Evolutionary conservation across 2,113 vertebrate genomes (phyloP).

Genomic region (Grantiella picta): DNA sequence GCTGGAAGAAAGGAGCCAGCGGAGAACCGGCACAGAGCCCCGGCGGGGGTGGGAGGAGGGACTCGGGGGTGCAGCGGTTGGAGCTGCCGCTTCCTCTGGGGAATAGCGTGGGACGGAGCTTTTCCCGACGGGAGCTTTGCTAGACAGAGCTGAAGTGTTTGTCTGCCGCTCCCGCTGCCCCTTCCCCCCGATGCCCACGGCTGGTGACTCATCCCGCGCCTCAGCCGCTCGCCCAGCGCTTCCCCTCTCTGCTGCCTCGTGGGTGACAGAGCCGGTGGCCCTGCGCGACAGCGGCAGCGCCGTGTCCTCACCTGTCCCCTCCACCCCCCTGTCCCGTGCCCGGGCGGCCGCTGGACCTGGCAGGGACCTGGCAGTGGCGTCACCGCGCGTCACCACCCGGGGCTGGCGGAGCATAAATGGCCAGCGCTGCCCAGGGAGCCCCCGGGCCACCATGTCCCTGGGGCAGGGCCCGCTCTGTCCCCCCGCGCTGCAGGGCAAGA

Average conservation of each 20-base stretch:
- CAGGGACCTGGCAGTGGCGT: neutral
- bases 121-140: neutral
- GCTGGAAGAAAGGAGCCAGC: neutral
- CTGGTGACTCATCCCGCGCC: neutral
- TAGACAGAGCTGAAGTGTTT: neutral
- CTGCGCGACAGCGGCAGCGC: neutral
- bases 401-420: neutral
- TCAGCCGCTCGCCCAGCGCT: neutral
- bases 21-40: neutral
- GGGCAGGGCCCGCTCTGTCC: neutral
- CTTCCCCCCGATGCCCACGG: neutral
- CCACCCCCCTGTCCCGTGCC: neutral
- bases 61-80: accelerated
- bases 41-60: neutral
- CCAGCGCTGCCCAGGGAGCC: neutral
- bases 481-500: neutral
- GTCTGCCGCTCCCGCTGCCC: neutral
- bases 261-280: neutral
- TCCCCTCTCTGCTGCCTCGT: neutral
- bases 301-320: neutral
- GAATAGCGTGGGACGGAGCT: neutral
- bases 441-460: neutral
- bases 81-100: neutral
- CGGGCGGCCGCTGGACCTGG: neutral
- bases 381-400: neutral